Evolutionary conservation across 2,113 vertebrate genomes (phyloP), one percentile per base, ranked within the genome.

Genomic region (Trichomycterus rosablanca): DNA sequence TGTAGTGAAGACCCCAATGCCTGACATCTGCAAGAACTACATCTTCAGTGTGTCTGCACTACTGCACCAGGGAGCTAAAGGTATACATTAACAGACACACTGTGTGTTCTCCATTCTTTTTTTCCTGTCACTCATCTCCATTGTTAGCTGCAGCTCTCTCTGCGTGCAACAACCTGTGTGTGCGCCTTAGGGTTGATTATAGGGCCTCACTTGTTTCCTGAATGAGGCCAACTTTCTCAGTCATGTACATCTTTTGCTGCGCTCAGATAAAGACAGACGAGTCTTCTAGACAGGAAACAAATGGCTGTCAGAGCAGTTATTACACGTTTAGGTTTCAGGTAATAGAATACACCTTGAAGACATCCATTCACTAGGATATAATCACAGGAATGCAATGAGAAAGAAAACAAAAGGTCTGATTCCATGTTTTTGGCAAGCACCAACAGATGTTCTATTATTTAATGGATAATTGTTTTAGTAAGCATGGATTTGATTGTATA

Each of bases 41-140:
- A 93, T 99, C 78, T 94, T 96, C 58, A 97, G 94, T 69, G 91
- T 99, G 74, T 98, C 96, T 0, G 90, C 95, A 0, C 75, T 97
- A 19, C 63, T 99, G 45, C 94, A 98, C 2, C 88, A 93, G 60
- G 90, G 91, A 0, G 90, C 90, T 0, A 84, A 93, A 70, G 87
- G 95, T 99, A 85, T 0, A 14, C 14, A 28, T 84, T 81, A 10
- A 18, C 30, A n/a, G 19, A 39, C 35, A 30, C 37, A 30, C 26
- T 30, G 26, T 3, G 3, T 7, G 26, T 6, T 28, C 22, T 49
- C 16, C 32, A 42, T 44, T 57, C 11, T 2, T n/a, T 60, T 35
- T 68, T 34, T 40, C 30, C 7, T 45, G 49, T 62, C 30, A 58
- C 26, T 66, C 53, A 52, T 49, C 30, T 24, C 23, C 11, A 10